Conservation (phyloP, 1,140 invertebrate species). For the Phthorimaea operculella region DNA sequence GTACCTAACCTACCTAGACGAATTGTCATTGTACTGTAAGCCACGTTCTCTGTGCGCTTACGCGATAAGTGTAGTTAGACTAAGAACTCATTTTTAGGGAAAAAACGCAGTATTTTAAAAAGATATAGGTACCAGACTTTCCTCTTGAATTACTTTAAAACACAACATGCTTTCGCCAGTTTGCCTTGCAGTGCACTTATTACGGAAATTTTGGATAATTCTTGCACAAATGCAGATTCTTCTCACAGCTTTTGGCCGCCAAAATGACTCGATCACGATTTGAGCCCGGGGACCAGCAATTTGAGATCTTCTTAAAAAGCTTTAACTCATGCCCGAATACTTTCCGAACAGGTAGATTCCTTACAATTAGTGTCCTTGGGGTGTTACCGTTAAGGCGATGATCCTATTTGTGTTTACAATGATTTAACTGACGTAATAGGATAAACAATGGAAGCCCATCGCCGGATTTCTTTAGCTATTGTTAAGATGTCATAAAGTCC, state of each 20-base stretch:
- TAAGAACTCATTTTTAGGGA: no score
- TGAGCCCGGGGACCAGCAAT: not conserved
- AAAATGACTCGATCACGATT: slow-evolving; percentile 4
- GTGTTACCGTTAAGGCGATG: slow-evolving; percentile 46
- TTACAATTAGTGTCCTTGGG: slow-evolving; percentile 19
- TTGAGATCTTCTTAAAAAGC: not conserved
- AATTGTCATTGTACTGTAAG: no score
- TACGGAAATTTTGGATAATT: not conserved
- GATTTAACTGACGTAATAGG: slow-evolving; percentile 54
- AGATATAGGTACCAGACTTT: no score
- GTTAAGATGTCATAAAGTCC: slow-evolving; percentile 42
- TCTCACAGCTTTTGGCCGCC: not conserved
- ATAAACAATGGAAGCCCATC: slow-evolving; percentile 38
- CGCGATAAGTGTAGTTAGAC: no score
- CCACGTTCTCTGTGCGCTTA: no score
- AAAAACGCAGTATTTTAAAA: no score
- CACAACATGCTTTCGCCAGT: no score
- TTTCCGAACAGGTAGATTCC: slow-evolving; percentile 33
- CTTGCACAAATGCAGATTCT: not conserved
- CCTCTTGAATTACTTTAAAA: no score
- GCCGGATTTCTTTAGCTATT: slow-evolving; percentile 35
- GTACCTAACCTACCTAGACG: no score
- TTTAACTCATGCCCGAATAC: not conserved
- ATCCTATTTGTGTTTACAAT: slow-evolving; percentile 45
- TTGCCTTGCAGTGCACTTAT: no score